Base-by-base conservation (phyloP, 2,888 invertebrate genomes). In the Ochropacha duplaris region DNA sequence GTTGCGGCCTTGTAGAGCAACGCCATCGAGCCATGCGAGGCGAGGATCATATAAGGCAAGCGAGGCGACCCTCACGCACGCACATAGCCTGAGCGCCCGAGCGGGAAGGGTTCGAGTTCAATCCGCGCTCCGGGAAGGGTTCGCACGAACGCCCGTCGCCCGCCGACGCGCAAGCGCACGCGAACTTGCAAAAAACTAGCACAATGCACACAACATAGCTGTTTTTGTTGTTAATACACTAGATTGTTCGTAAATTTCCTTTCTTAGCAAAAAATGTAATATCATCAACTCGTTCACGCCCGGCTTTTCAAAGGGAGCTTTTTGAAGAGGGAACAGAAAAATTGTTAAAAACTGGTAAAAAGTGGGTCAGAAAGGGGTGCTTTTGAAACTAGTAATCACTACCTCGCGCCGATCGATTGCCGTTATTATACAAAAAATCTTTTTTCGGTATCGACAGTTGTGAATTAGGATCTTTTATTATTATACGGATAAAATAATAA, bases 271-370 rank as follows among this genome's bases (percentile, higher is more conserved):
- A 90, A 92, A 92, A 89, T 84, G 88, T 92, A 92, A 92, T 92
- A 92, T 92, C 92, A 92, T 92, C 92, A 92, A 92, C 92, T 92
- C 92, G 92, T 92, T 92, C 92, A 92, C 92, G 92, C 92, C 92
- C 92, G 92, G 88, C 69, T 75, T 88, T 92, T 92, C 86, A 90
- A 92, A 87, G 86, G 88, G 88, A 87, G 78, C 84, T 83, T 81
- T 86, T 88, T 87, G 86, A 86, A 89, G 88, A 88, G 91, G 87
- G 88, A 87, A 83, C 74, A 75, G 79, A 85, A 87, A 88, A 90
- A 87, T 88, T 87, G 84, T 88, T 88, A 87, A 90, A 90, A 92
- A 87, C 85, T 82, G 83, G 87, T 88, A 91, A 91, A 92, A 92
- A 92, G 88, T 92, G 92, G 92, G 92, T 92, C 92, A 92, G 90